Evolutionary conservation across 2,113 vertebrate species (phyloP).

Genomic region (Craseonycteris thonglongyai): DNA sequence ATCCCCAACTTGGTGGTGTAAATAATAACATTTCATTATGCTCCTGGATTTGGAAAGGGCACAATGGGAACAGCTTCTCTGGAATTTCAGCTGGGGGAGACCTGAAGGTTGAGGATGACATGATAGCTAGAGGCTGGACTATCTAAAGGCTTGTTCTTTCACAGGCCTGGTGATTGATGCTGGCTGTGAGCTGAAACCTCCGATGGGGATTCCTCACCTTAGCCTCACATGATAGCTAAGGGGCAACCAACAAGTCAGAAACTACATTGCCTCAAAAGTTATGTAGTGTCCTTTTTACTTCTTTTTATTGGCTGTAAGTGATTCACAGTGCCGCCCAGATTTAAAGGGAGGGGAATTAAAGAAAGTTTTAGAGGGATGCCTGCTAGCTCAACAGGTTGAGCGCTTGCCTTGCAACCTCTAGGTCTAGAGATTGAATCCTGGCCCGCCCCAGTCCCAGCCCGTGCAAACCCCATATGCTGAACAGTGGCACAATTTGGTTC

Average conservation of each 20-base stretch:
- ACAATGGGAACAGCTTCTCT: not conserved
- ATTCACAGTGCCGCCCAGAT: not conserved
- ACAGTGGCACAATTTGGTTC: too few relatives aligned
- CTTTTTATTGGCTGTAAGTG: not conserved
- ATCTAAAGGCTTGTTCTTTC: not conserved
- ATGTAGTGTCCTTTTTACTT: too few relatives aligned
- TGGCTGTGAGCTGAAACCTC: not conserved
- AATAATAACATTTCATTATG: not conserved
- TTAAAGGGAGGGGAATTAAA: not conserved
- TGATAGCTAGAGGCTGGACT: not conserved
- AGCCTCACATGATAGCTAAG: too few relatives aligned
- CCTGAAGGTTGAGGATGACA: not conserved
- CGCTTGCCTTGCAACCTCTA: too few relatives aligned
- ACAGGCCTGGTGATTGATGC: not conserved
- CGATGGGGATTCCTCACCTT: not conserved
- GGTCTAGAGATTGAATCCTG: too few relatives aligned
- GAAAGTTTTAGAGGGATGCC: not conserved
- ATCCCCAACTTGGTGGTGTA: not conserved
- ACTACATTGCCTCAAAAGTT: not conserved
- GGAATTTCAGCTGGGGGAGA: not conserved
- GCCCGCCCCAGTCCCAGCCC: too few relatives aligned
- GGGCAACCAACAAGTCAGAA: not conserved
- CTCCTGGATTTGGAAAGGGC: not conserved
- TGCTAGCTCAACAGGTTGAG: too few relatives aligned
- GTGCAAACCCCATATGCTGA: too few relatives aligned